Evolutionary conservation across 2,797 vertebrate genomes (phyloP).

Genomic region (Mus minutoides): DNA sequence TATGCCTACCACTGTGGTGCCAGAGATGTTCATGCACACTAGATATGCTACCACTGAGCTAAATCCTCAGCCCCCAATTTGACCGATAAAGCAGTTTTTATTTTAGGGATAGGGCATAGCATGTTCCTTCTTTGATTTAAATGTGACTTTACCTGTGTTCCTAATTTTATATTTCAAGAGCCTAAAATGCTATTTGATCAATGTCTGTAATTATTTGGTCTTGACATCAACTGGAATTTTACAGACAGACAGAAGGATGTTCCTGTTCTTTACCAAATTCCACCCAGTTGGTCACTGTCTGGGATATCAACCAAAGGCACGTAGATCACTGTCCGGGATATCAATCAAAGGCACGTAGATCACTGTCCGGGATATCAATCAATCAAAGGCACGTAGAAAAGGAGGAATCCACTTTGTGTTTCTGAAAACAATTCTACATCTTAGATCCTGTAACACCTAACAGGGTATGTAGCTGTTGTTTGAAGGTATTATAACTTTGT

Average conservation of each 20-base stretch:
- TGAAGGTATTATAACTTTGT: background rate
- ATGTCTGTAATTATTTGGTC: background rate
- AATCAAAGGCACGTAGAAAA: background rate
- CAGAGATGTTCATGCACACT: background rate
- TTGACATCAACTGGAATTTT: conserved; percentile 49
- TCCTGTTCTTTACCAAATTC: conserved; percentile 4
- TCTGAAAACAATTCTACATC: background rate
- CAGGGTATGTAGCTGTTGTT: background rate
- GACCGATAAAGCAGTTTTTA: background rate
- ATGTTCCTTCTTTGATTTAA: conserved; percentile 49
- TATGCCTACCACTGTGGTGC: background rate
- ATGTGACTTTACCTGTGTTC: background rate
- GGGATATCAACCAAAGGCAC: background rate
- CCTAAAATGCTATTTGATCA: conserved; percentile 46
- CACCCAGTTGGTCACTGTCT: background rate
- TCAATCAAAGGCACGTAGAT: background rate
- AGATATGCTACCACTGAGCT: background rate
- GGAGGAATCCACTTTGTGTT: background rate
- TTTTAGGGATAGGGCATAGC: background rate
- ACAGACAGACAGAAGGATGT: conserved; percentile 10
- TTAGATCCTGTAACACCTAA: background rate
- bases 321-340: too few species aligned
- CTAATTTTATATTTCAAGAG: conserved; percentile 22
- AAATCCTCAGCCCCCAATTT: background rate
- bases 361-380: background rate